phyloP scores from a whole-genome alignment of 2,888 invertebrate genomes.

The Cryptocephalus primarius region DNA sequence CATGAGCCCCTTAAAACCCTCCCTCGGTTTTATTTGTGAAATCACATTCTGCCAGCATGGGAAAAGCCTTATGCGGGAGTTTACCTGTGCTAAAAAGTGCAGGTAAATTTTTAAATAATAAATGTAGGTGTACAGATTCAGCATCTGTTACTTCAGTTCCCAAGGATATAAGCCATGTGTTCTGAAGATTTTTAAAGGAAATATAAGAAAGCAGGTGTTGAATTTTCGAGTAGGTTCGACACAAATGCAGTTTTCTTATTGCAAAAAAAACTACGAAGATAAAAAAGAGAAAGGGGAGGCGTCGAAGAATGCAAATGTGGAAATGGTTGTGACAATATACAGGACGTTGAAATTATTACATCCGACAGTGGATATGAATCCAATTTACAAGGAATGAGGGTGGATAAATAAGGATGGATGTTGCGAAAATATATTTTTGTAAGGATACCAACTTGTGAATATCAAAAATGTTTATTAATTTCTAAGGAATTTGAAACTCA shows the following conservation, averaged over 20 bases:
- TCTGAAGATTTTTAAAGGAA: conserved; percentile 26
- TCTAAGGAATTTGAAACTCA: no score
- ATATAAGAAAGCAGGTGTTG: conserved; percentile 24
- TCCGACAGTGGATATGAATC: no score
- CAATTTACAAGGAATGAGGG: no score
- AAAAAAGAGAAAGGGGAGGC: background rate
- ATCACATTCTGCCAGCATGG: no score
- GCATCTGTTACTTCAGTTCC: conserved; percentile 27
- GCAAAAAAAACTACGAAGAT: conserved; percentile 4
- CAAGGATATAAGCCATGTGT: conserved; percentile 27
- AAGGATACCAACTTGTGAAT: no score
- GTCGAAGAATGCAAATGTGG: background rate
- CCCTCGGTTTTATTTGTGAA: no score
- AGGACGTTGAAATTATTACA: no score
- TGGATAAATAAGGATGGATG: no score
- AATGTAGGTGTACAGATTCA: background rate
- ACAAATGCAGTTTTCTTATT: conserved; percentile 10
- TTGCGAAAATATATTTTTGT: no score
- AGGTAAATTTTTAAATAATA: conserved; percentile 20
- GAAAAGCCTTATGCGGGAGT: conserved; percentile 1
- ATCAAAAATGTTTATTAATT: no score
- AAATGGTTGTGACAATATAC: no score
- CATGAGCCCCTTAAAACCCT: no score
- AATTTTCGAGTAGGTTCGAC: conserved; percentile 14
- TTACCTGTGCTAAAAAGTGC: conserved; percentile 20